Conservation (phyloP, 1,140 invertebrate genomes). For the Eubasilissa regina region DNA sequence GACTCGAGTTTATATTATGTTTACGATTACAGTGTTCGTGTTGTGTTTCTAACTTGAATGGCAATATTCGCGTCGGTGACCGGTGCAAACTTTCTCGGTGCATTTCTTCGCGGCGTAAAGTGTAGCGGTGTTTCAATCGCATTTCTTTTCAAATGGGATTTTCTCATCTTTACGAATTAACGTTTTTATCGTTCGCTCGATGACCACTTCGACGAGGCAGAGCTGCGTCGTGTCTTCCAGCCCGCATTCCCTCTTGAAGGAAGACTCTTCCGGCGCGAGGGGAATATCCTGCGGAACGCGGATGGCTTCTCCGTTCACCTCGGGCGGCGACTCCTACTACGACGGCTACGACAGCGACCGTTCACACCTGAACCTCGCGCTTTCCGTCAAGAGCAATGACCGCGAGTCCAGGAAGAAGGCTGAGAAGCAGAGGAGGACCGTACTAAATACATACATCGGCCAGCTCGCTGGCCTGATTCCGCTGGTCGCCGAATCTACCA, state of each 20-base stretch:
- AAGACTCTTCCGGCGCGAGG: not conserved
- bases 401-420: slow-evolving; percentile 87
- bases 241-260: not conserved
- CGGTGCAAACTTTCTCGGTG: slow-evolving; percentile 9
- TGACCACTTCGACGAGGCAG: slow-evolving; percentile 35
- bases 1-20: slow-evolving; percentile 19
- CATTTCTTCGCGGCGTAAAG: too few species aligned
- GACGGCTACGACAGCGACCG: slow-evolving; percentile 37
- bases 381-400: slow-evolving; percentile 72
- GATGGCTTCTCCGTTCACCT: slow-evolving; percentile 14
- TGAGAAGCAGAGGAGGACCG: slow-evolving; percentile 92
- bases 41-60: not conserved
- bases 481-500: slow-evolving; percentile 85
- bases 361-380: slow-evolving; percentile 6
- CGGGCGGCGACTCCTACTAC: slow-evolving; percentile 13
- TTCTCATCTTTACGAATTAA: too few species aligned
- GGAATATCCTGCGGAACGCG: not conserved
- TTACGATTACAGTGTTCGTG: not conserved
- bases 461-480: slow-evolving; percentile 88
- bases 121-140: too few species aligned
- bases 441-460: slow-evolving; percentile 89
- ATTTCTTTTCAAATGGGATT: too few species aligned
- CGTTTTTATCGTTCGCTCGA: not conserved
- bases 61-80: not conserved
- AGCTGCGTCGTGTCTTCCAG: not conserved